Base-by-base conservation (phyloP, 2,113 vertebrate genomes). In the Poicephalus gulielmi region DNA sequence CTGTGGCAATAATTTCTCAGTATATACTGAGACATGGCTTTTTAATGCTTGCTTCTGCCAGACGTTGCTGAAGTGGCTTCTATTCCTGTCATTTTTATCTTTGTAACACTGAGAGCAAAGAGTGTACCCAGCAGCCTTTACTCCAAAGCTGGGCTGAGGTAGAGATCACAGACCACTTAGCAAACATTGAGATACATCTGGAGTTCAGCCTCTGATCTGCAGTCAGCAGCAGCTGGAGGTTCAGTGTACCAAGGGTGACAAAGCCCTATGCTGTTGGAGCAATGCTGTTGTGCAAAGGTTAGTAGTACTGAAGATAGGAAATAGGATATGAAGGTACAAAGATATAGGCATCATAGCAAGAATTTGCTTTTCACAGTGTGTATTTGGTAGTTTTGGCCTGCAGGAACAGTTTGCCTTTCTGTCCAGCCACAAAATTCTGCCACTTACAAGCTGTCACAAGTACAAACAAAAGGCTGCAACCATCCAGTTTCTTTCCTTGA, bases 231-330 rank as follows among this genome's bases (percentile, higher is more conserved):
- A 18, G 25, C 39, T 30, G 39, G 9, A 12, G 28, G n/a, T 44
- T 30, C 35, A 17, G n/a, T 0, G 1, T n/a, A 4, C 13, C 2
- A 5, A 68, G 35, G 25, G 11, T 53, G 57, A 23, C 39, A 64
- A 57, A 83, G 64, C 39, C 75, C 52, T 75, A 1, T 7, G 71
- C 19, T 30, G 3, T 20, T 59, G 74, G 46, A 77, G 31, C 4
- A 19, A 2, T 16, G 18, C 52, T 31, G 27, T 41, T 5, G 0
- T 64, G 60, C 70, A 50, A 62, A 70, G 27, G 30, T 66, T 57
- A 50, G 7, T 75, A 68, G 35, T 17, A 35, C 33, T 22, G 24
- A 77, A 60, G 59, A 30, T 3, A 20, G 41, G 59, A 73, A 73
- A 27, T 2, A 35, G 49, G 47, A 44, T 12, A 14, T 2, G 11